phyloP scores from a whole-genome alignment of 1,140 invertebrate species.

The Drosophila lacertosa region DNA sequence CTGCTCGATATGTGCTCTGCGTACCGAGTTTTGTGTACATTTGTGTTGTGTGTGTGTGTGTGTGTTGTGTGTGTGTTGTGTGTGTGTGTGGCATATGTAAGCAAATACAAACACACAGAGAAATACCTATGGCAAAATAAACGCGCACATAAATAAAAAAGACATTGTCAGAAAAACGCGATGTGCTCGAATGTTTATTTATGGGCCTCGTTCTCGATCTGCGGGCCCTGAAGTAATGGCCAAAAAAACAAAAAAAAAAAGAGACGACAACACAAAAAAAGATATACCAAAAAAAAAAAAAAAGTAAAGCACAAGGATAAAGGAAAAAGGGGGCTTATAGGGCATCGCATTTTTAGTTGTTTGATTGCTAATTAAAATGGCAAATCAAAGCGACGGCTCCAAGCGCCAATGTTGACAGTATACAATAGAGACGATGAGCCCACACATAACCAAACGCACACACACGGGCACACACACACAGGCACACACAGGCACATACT shows the following conservation, averaged over 20 bases:
- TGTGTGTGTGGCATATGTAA: constrained; percentile 48
- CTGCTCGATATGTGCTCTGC: constrained; percentile 27
- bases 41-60: constrained; percentile 13
- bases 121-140: constrained; percentile 54
- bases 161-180: constrained; percentile 55
- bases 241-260: constrained; percentile 6
- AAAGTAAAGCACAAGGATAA: not conserved
- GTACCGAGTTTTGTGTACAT: constrained; percentile 4
- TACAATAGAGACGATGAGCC: constrained; percentile 34
- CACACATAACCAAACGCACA: constrained; percentile 10
- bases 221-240: constrained; percentile 13
- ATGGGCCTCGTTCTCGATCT: constrained; percentile 38
- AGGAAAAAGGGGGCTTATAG: not conserved
- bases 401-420: constrained; percentile 65
- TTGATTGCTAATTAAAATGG: constrained; percentile 77
- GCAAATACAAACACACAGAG: constrained; percentile 49
- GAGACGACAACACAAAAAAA: not conserved
- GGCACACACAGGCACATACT: constrained; percentile 3
- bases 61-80: not conserved
- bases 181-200: constrained; percentile 57
- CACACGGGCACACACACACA: constrained; percentile 14
- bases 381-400: constrained; percentile 63
- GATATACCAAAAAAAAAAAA: not conserved
- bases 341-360: constrained; percentile 42
- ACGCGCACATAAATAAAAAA: constrained; percentile 57